Conservation (phyloP, 2,113 vertebrate species). For the Labeo catla region DNA sequence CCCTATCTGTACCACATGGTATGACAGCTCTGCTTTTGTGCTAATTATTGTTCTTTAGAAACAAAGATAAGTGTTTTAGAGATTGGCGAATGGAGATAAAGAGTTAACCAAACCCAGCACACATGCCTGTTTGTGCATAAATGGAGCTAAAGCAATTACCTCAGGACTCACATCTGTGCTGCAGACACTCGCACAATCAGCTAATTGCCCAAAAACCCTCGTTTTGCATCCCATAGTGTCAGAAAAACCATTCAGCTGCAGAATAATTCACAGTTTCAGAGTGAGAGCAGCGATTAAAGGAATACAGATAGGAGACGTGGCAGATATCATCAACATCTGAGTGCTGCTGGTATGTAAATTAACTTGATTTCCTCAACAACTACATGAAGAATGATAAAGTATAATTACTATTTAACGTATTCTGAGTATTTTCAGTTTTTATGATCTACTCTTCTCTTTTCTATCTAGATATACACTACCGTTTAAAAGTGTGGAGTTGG, state of each 20-base stretch:
- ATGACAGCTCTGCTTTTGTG: not conserved
- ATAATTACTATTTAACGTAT: not conserved
- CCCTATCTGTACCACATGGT: conserved; percentile 14
- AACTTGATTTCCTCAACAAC: not conserved
- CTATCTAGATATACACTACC: too few relatives aligned
- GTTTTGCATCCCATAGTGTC: not conserved
- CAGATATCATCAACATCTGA: not conserved
- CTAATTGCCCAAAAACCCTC: not conserved
- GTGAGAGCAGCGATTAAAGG: not conserved
- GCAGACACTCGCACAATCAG: not conserved
- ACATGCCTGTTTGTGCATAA: not conserved
- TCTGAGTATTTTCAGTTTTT: not conserved
- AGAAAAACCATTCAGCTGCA: not conserved
- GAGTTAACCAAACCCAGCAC: not conserved
- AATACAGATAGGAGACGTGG: not conserved
- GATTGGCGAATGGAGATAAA: not conserved
- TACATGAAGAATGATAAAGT: conserved; percentile 1
- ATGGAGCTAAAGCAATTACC: not conserved
- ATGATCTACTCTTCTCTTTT: not conserved
- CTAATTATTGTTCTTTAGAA: not conserved
- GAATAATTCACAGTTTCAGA: not conserved
- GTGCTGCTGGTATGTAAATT: not conserved
- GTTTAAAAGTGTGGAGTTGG: too few relatives aligned
- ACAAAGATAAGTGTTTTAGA: not conserved
- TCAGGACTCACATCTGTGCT: conserved; percentile 4